Percentiles rank a stretch among this genome's conserved stretches.
phyloP scores from a whole-genome alignment of 2,113 vertebrate genomes.

The Empidonax traillii region DNA sequence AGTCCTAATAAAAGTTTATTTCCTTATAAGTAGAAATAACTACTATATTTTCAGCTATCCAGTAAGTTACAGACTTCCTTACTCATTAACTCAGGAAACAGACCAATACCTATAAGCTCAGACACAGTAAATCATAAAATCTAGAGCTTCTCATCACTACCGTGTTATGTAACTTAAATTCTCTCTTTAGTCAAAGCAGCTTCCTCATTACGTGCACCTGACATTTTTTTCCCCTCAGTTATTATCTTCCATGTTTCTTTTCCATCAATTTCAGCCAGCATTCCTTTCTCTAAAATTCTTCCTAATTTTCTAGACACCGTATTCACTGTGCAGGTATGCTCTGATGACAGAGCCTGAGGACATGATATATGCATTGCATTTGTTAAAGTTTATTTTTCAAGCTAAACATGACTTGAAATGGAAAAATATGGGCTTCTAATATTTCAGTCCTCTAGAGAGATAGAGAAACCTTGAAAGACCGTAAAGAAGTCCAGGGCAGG shows the following conservation, averaged over 20 bases:
- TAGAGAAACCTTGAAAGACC: neutral
- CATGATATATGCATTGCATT: neutral
- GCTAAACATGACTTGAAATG: neutral
- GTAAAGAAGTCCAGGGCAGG: neutral
- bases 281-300: neutral
- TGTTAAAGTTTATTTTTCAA: neutral
- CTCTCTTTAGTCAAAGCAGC: neutral
- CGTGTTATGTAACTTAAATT: neutral
- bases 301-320: neutral
- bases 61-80: neutral
- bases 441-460: neutral
- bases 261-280: neutral
- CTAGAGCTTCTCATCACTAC: neutral
- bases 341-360: neutral
- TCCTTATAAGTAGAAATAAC: neutral
- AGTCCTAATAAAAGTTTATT: conserved; percentile 3
- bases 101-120: neutral
- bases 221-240: neutral
- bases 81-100: neutral
- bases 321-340: neutral
- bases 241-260: neutral
- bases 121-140: neutral
- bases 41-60: neutral
- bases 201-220: neutral
- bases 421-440: neutral